These are phyloP conservation scores for Pycnonotus jocosus DNA, from an alignment of 2,113 vertebrate genomes.

Conservation along the genomic window DNA sequence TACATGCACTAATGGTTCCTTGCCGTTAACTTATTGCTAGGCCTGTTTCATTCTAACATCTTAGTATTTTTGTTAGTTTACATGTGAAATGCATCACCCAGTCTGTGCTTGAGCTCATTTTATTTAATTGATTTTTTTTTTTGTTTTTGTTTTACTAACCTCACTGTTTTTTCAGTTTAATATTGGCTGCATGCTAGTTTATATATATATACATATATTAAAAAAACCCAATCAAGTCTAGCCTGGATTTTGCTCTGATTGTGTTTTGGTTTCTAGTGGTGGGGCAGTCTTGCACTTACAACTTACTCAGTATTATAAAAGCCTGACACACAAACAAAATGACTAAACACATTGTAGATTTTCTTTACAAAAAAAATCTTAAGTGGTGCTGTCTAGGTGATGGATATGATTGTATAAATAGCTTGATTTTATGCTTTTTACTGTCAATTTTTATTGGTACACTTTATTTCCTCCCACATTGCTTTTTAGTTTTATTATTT, in stretches of 20 bases:
- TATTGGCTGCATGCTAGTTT: conserved; percentile 84
- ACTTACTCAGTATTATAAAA: conserved; percentile 77
- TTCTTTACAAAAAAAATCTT: conserved; percentile 68
- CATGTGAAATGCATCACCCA: conserved; percentile 89
- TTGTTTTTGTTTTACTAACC: conserved; percentile 85
- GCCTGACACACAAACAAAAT: conserved; percentile 79
- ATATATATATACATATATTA: conserved; percentile 61
- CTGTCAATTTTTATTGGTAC: conserved; percentile 74
- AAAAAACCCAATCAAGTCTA: conserved; percentile 82
- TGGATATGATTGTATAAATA: conserved; percentile 89
- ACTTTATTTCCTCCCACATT: conserved; percentile 63
- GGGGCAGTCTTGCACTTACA: conserved; percentile 86
- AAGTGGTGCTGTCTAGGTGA: conserved; percentile 87
- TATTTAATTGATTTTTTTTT: conserved; percentile 65
- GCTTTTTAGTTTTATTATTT: conserved; percentile 24
- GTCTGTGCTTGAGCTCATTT: conserved; percentile 84
- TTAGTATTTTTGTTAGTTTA: conserved; percentile 83
- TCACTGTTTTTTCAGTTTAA: conserved; percentile 91
- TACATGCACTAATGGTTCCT: conserved; percentile 92
- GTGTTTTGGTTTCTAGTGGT: conserved; percentile 86
- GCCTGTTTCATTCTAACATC: conserved; percentile 88
- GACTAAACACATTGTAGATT: conserved; percentile 86
- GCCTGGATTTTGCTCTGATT: conserved; percentile 92
- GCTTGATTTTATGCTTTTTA: conserved; percentile 84
- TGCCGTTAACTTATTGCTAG: conserved; percentile 85